Evolutionary conservation across 2,888 invertebrate species (phyloP), one percentile per base, ranked within the genome.

Genomic region (Chalcosyrphus nemorum): DNA sequence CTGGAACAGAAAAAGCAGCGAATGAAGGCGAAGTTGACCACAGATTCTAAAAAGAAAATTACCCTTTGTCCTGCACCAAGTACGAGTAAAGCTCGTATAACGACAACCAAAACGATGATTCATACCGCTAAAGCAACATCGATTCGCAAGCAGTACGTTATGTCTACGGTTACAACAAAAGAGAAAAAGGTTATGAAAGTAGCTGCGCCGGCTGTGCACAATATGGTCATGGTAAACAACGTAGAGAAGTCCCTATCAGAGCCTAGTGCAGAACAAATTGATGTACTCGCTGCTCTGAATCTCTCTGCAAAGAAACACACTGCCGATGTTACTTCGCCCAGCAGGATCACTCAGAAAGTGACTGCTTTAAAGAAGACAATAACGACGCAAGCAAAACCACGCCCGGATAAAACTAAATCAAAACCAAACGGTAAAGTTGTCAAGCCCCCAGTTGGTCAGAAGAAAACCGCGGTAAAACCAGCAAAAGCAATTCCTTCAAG

Each of bases 201-300:
- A n/a, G 65, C 61, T 1, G 45, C 38, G 24, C 59, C 47, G 17
- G 47, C 21, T 5, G 27, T 2, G 5, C 47, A 29, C 15, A 78
- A 17, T 7, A 38, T 59, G 13, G 1, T 47, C n/a, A 50, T 45
- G 4, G 24, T 35, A 3, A 45, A 43, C 17, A 45, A 32, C 13
- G 9, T 63, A 6, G 65, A 70, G 9, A 81, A 3, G 6, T 35
- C 38, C 7, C 59, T 24, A 6, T 24, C 59, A 13, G 38, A 19
- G 80, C 86, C 38, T 59, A 87, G 52, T 75, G 76, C 47, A 61
- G 88, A 17, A 87, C 88, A 57, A 78, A 88, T 89, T 0, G 91
- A 90, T 19, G 88, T 91, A 27, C 86, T 91, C 0, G 87, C 88
- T 0, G 92, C 91, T 0, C 76, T 91, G 0, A 89, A 91, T 86